Percentiles rank a stretch among this genome's conserved stretches.
Evolutionary conservation across 2,113 vertebrate genomes (phyloP).

Genomic region (Sylvia atricapilla): DNA sequence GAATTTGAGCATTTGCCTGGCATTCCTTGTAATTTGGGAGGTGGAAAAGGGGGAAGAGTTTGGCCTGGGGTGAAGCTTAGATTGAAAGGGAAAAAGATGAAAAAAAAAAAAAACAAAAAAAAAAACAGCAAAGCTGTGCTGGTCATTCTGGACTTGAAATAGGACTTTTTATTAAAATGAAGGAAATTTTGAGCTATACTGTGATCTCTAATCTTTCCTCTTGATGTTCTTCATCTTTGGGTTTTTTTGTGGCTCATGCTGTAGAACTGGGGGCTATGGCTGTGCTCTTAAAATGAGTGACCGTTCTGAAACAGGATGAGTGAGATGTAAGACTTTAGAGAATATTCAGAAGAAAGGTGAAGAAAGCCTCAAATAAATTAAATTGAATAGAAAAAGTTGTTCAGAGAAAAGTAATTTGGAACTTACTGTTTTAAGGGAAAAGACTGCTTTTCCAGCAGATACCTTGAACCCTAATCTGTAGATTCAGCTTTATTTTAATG

Average conservation of each 20-base stretch:
- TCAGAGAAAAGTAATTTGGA: conserved; percentile 1
- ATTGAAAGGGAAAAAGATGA: neutral
- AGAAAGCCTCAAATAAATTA: neutral
- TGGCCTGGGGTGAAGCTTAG: neutral
- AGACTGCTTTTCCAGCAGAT: conserved; percentile 38
- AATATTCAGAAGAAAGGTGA: neutral
- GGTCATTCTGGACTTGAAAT: neutral
- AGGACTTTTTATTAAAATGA: neutral
- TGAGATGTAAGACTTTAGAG: neutral
- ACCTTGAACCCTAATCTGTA: neutral
- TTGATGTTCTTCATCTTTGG: neutral
- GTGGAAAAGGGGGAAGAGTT: neutral
- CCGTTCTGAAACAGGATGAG: neutral
- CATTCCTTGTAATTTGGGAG: neutral
- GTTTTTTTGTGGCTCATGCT: neutral
- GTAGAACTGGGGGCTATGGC: neutral
- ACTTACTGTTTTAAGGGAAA: neutral
- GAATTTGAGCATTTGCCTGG: neutral
- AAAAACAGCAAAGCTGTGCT: neutral
- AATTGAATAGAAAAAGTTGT: neutral
- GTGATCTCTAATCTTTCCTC: neutral
- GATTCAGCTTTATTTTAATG: conserved; percentile 53
- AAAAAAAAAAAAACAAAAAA: neutral
- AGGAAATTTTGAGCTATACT: neutral
- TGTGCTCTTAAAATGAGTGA: neutral